Evolutionary conservation across 2,797 vertebrate genomes (phyloP), one percentile per base, ranked within the genome.

Genomic region (Antrozous pallidus): DNA sequence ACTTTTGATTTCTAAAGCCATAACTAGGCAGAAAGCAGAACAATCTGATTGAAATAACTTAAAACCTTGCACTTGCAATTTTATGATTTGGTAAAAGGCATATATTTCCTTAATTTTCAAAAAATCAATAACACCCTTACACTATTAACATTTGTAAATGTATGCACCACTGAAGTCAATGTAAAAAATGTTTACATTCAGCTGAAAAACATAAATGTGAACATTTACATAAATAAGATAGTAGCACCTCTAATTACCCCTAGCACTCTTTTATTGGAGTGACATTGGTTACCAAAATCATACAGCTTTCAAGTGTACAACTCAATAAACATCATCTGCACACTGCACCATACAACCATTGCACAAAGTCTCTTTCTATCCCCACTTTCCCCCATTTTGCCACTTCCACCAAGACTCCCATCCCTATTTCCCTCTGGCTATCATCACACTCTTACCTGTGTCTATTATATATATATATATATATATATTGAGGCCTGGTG

Each of bases 91-190:
- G 16, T 79, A 14, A 92, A 93, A 86, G 26, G 24, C 33, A 56
- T 0, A 33, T 51, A 38, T 38, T 71, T 90, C 69, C 31, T 63
- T 40, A 83, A 89, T 90, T 87, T 77, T 33, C 17, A 89, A 77
- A 84, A 88, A 73, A 67, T 92, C 81, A 86, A 69, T 71, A 78
- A 28, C 10, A 2, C 56, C 79, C 20, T 63, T 79, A 86, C 47
- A 87, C 17, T 67, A 51, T 74, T 86, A 90, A 69, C 47, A 80
- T 94, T 78, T 92, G 13, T 88, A 85, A 95, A 78, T 47, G 42
- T 92, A 56, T 74, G 20, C 1, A 87, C 33, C 8, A 73, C 63
- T 70, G 31, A 89, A 69, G 24, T 89, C 78, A 86, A 81, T 86
- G 49, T 67, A 40, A 94, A 70, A 86, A 86, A 89, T 61, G 12